Evolutionary conservation across 2,888 invertebrate genomes (phyloP).

Genomic region (Drosophila peninsularis): DNA sequence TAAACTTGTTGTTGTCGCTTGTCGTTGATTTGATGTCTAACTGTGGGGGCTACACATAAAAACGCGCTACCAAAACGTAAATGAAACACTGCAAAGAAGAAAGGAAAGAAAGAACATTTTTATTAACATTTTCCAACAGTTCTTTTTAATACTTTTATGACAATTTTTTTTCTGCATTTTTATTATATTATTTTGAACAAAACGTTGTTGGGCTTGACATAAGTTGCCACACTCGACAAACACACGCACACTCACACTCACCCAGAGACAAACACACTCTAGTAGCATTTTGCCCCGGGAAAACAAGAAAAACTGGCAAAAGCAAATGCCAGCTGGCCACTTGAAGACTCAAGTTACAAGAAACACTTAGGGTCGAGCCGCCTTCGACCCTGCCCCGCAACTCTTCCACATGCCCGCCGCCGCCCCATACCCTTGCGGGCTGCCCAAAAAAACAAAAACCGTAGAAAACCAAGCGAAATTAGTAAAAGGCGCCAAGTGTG

Average conservation of each 20-base stretch:
- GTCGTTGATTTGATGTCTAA: conserved; percentile 47
- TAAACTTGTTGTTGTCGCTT: conserved; percentile 19
- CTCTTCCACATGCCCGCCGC: conserved; percentile 6
- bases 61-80: conserved; percentile 59
- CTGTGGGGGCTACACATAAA: conserved; percentile 46
- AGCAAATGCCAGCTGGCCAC: conserved; percentile 76
- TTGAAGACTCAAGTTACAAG: conserved; percentile 80
- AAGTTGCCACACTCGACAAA: conserved; percentile 61
- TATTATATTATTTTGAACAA: conserved; percentile 45
- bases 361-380: conserved; percentile 74
- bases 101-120: conserved; percentile 30
- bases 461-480: conserved; percentile 52
- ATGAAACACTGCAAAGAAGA: conserved; percentile 65
- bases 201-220: conserved; percentile 63
- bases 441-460: conserved; percentile 9
- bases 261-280: conserved; percentile 4
- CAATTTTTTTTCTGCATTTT: conserved; percentile 39
- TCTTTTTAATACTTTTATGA: conserved; percentile 51
- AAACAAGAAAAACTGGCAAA: conserved; percentile 64
- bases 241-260: conserved; percentile 8
- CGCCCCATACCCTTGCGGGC: conserved; percentile 16
- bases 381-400: conserved; percentile 34
- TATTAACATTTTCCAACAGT: conserved; percentile 59
- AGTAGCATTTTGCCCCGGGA: conserved; percentile 26
- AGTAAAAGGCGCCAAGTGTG: conserved; percentile 71